Evolutionary conservation across 2,888 invertebrate species (phyloP).

Genomic region (Platycnemis pennipes): DNA sequence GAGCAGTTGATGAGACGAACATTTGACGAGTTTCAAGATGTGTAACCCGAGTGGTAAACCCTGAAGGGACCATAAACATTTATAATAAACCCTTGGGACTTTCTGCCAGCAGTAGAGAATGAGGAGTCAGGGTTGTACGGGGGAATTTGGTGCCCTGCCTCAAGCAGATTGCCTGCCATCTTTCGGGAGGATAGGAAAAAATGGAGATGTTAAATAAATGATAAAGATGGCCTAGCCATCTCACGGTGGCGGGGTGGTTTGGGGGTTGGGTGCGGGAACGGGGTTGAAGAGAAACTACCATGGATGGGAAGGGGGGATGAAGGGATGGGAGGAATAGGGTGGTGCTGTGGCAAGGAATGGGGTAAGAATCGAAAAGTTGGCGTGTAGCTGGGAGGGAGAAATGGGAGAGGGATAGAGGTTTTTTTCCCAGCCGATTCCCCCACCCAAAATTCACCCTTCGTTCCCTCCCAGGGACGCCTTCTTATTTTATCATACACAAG

Average conservation of each 20-base stretch:
- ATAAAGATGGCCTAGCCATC: background rate
- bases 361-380: background rate
- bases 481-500: slow-evolving; percentile 36
- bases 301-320: background rate
- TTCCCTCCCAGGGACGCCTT: background rate
- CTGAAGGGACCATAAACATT: background rate
- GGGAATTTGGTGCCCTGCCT: background rate
- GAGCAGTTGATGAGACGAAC: too few species aligned
- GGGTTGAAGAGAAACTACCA: background rate
- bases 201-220: background rate
- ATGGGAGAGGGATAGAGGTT: background rate
- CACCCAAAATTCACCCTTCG: background rate
- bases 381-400: background rate
- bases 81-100: background rate
- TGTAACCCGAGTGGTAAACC: too few species aligned
- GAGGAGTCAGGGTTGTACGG: background rate
- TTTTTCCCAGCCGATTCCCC: background rate
- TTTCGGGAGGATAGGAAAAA: background rate
- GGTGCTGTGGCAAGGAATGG: background rate
- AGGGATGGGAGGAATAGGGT: background rate
- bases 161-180: slow-evolving; percentile 8
- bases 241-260: background rate
- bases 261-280: background rate
- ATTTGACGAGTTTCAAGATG: too few species aligned
- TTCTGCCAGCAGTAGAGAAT: background rate